A percentile compares a stretch with the other conserved stretches of the same genome.
These are phyloP conservation scores for Glossophaga mutica DNA, from an alignment of 2,797 vertebrate genomes.

Conservation along the genomic window DNA sequence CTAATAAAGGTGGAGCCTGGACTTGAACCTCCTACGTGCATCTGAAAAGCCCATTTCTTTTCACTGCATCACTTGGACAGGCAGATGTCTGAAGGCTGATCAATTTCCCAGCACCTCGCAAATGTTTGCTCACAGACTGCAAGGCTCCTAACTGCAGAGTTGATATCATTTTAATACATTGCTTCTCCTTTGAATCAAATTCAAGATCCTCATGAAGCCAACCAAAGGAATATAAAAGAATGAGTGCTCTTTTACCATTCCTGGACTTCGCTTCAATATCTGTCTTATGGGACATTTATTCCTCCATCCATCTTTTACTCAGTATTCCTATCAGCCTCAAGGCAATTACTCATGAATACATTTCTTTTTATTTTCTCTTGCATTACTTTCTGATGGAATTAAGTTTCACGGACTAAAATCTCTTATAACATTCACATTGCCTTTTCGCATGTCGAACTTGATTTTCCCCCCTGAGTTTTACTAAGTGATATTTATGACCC, in stretches of 20 bases:
- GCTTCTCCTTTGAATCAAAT: neutral
- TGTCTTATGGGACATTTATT: neutral
- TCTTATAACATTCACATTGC: neutral
- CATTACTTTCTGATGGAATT: constrained; percentile 27
- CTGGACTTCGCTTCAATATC: neutral
- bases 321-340: neutral
- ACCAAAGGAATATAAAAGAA: neutral
- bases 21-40: neutral
- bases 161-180: neutral
- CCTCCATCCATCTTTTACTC: neutral
- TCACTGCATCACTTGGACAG: neutral
- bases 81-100: neutral
- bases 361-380: constrained; percentile 1
- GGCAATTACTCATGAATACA: neutral
- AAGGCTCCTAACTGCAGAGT: neutral
- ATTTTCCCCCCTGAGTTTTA: neutral
- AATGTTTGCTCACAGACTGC: neutral
- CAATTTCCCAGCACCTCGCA: neutral
- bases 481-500: neutral
- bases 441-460: constrained; percentile 2
- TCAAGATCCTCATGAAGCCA: neutral
- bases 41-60: neutral
- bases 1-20: neutral
- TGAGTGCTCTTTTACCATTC: neutral
- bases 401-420: neutral